phyloP scores from a whole-genome alignment of 2,797 vertebrate genomes.

The Bradypodion pumilum region DNA sequence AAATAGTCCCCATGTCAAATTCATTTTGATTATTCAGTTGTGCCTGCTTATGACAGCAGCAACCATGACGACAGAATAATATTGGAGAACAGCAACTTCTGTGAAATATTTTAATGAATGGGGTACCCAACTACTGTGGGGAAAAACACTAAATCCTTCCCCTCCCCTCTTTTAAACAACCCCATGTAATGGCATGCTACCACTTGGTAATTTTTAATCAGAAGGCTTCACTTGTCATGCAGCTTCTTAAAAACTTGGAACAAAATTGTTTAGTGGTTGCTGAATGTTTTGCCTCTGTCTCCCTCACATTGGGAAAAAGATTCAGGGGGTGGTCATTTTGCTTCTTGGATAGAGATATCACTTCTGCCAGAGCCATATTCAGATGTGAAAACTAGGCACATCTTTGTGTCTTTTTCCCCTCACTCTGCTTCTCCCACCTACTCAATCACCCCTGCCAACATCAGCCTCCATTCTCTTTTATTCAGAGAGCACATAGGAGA shows the following conservation, averaged over 20 bases:
- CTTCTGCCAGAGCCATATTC: constrained; percentile 65
- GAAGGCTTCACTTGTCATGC: constrained; percentile 50
- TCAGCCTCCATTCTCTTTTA: constrained; percentile 57
- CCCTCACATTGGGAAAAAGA: background rate
- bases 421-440: constrained; percentile 32
- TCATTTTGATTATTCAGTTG: constrained; percentile 13
- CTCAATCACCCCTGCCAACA: too few species aligned
- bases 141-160: constrained; percentile 39
- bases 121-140: constrained; percentile 41
- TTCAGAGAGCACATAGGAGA: constrained; percentile 80
- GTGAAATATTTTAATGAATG: constrained; percentile 33
- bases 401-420: too few species aligned
- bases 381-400: constrained; percentile 68
- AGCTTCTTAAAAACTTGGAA: constrained; percentile 53
- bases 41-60: constrained; percentile 32
- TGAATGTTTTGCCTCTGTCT: constrained; percentile 11
- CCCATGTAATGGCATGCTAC: constrained; percentile 28
- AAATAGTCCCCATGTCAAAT: constrained; percentile 5
- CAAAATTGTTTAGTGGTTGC: background rate
- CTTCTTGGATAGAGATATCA: constrained; percentile 74
- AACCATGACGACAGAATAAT: too few species aligned
- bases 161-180: constrained; percentile 39
- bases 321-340: constrained; percentile 12
- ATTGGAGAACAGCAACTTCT: constrained; percentile 13
- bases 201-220: constrained; percentile 59